Evolutionary conservation across 37 sponge, comb jelly and placozoan species (phyloP).

Genomic region (Aplysina aerophoba): DNA sequence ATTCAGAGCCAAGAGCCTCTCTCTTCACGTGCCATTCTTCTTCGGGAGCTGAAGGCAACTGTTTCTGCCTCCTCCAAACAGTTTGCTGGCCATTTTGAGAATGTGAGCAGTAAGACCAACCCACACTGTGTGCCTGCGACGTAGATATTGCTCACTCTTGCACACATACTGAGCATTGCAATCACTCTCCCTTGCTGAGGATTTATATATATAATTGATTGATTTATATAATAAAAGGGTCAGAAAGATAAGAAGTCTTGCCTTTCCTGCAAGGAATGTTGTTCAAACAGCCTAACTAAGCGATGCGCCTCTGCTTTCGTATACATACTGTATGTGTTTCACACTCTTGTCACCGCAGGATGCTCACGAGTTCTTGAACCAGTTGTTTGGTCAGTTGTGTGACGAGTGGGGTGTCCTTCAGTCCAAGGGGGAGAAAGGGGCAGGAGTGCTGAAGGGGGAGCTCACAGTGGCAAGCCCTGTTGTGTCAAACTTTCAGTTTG

Average conservation of each 20-base stretch:
- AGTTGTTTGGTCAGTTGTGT: conserved; percentile 63
- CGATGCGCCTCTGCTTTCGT: too few relatives aligned
- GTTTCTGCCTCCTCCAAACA: conserved; percentile 39
- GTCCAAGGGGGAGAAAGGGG: not conserved
- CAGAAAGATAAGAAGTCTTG: not conserved
- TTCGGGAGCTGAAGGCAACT: conserved; percentile 59
- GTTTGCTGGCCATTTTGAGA: conserved; percentile 65
- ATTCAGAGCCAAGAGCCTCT: conserved; percentile 52
- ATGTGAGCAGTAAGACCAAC: conserved; percentile 39
- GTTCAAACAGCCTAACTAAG: too few relatives aligned
- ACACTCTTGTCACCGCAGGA: conserved; percentile 58
- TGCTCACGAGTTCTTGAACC: conserved; percentile 78
- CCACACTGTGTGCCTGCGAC: not conserved
- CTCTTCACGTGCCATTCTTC: conserved; percentile 45
- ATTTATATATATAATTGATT: not conserved
- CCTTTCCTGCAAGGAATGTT: too few relatives aligned
- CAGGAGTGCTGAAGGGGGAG: not conserved
- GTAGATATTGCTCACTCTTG: too few relatives aligned
- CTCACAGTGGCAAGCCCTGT: conserved; percentile 47
- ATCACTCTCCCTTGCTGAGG: not conserved
- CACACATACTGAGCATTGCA: too few relatives aligned
- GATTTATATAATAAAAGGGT: not conserved
- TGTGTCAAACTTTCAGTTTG: conserved; percentile 66
- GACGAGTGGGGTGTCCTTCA: conserved; percentile 43
- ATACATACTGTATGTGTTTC: too few relatives aligned